phyloP scores from a whole-genome alignment of 2,888 invertebrate species.

The Nysson spinosus region DNA sequence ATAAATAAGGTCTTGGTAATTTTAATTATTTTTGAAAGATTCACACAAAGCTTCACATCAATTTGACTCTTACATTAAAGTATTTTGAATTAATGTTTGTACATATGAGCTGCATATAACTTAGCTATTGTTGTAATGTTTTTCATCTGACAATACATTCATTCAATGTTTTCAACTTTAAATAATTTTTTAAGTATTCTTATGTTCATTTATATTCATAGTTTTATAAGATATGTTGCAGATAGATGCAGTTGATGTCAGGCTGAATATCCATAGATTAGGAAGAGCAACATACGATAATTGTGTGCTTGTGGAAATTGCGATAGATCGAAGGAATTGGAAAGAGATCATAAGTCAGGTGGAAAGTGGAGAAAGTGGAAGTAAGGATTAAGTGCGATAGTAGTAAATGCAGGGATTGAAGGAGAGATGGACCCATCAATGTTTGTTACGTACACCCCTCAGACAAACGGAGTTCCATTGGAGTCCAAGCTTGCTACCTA shows the following conservation, averaged over 20 bases:
- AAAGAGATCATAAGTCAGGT: conserved; percentile 21
- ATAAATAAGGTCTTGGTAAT: no score
- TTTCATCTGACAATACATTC: neutral
- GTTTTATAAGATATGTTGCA: conserved; percentile 47
- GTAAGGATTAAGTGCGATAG: conserved; percentile 44
- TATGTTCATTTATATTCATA: conserved; percentile 22
- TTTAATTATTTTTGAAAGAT: no score
- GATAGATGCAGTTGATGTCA: conserved; percentile 7
- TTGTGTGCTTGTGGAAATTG: conserved; percentile 5
- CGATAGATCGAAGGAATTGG: conserved; percentile 13
- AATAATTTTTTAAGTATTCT: neutral
- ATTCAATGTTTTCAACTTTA: no score
- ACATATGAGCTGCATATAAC: no score
- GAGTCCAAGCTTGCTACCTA: conserved; percentile 92
- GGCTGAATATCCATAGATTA: conserved; percentile 1
- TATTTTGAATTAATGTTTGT: no score
- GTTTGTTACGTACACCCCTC: conserved; percentile 83
- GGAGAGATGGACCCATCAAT: conserved; percentile 85
- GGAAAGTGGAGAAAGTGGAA: conserved; percentile 32
- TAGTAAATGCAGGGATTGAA: conserved; percentile 74
- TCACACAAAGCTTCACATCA: no score
- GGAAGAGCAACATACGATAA: conserved; percentile 3
- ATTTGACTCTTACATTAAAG: no score
- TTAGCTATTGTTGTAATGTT: no score
- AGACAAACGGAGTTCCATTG: conserved; percentile 86